Conservation (phyloP, 2,888 invertebrate species). For the Dryocosmus kuriphilus region DNA sequence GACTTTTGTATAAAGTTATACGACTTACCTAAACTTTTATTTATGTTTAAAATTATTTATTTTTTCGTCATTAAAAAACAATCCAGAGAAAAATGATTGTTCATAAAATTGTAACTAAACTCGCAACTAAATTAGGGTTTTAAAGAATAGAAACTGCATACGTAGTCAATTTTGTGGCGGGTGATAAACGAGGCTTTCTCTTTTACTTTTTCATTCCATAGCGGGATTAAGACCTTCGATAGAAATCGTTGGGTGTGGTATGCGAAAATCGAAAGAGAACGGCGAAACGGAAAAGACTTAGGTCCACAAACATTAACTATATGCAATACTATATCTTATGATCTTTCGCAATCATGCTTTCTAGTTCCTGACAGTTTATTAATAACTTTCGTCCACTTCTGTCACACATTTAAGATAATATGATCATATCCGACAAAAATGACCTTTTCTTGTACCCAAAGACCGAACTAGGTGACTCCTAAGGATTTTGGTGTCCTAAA, state of each 20-base stretch:
- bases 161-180: neutral
- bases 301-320: conserved; percentile 45
- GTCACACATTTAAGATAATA: neutral
- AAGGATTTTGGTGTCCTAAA: too few species aligned
- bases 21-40: too few species aligned
- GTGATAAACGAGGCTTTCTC: conserved; percentile 20
- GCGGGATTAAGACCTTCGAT: conserved; percentile 11
- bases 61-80: too few species aligned
- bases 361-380: neutral
- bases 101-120: neutral
- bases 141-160: neutral
- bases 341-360: neutral
- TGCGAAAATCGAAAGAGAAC: conserved; percentile 37
- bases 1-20: too few species aligned
- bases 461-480: too few species aligned
- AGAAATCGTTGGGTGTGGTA: conserved; percentile 26
- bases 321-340: neutral
- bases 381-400: neutral
- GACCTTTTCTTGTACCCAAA: too few species aligned
- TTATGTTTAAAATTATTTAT: too few species aligned
- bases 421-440: too few species aligned
- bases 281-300: neutral
- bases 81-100: neutral
- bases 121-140: neutral
- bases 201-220: conserved; percentile 8